phyloP scores from a whole-genome alignment of 2,797 vertebrate species.

The Lerista edwardsae region DNA sequence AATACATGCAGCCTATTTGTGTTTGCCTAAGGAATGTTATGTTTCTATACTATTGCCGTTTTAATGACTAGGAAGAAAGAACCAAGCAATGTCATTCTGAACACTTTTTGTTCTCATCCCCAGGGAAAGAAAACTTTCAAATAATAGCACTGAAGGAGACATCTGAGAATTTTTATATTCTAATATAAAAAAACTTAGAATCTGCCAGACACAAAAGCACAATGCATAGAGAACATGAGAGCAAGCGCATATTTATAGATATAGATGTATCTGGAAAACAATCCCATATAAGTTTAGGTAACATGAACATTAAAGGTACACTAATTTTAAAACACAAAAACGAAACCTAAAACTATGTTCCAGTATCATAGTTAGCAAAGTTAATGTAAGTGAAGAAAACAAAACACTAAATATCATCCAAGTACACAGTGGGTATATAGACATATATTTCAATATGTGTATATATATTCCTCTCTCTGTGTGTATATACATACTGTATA shows the following conservation, averaged over 20 bases:
- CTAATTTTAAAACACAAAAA: slow-evolving; percentile 56
- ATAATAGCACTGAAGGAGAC: slow-evolving; percentile 48
- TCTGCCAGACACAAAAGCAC: slow-evolving; percentile 79
- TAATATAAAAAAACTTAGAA: slow-evolving; percentile 67
- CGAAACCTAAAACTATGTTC: slow-evolving; percentile 59
- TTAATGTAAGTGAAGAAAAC: slow-evolving; percentile 43
- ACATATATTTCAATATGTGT: slow-evolving; percentile 48
- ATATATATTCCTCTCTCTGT: slow-evolving; percentile 64
- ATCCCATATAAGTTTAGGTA: slow-evolving; percentile 59
- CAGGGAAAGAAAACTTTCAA: slow-evolving; percentile 66
- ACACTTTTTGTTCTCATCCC: slow-evolving; percentile 76
- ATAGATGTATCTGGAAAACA: slow-evolving; percentile 50
- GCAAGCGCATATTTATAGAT: slow-evolving; percentile 27
- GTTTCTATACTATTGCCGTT: slow-evolving; percentile 76
- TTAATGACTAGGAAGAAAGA: slow-evolving; percentile 77
- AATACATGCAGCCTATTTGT: slow-evolving; percentile 81
- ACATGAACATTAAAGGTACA: slow-evolving; percentile 65
- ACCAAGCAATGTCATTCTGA: slow-evolving; percentile 77
- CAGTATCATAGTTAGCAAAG: slow-evolving; percentile 60
- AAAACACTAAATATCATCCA: slow-evolving; percentile 63
- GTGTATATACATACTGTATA: slow-evolving; percentile 29
- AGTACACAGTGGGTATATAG: slow-evolving; percentile 70
- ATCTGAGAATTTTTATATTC: slow-evolving; percentile 66
- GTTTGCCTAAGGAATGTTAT: slow-evolving; percentile 84
- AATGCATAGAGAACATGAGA: slow-evolving; percentile 66